Percentiles rank a stretch among this genome's conserved stretches.
Evolutionary conservation across 1,140 invertebrate species (phyloP).

Genomic region (Chymomyza costata): DNA sequence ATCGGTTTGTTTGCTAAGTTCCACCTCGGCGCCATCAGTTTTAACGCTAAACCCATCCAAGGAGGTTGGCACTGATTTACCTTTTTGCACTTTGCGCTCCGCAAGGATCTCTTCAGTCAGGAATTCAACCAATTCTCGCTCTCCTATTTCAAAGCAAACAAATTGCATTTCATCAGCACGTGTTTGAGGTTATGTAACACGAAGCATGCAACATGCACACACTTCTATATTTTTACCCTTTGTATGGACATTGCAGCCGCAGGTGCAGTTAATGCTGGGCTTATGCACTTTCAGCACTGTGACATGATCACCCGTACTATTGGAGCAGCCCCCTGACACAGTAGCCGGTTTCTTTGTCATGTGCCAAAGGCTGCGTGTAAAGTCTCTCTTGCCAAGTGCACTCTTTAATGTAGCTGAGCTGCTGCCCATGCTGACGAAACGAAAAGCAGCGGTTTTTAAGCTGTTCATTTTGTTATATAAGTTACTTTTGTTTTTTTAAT

Average conservation of each 20-base stretch:
- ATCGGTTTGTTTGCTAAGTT: conserved; percentile 82
- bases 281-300: conserved; percentile 66
- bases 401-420: conserved; percentile 73
- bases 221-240: conserved; percentile 78
- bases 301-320: conserved; percentile 37
- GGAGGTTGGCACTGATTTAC: conserved; percentile 83
- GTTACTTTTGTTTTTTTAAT: conserved; percentile 16
- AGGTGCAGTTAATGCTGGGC: conserved; percentile 78
- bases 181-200: conserved; percentile 68
- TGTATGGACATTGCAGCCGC: conserved; percentile 81
- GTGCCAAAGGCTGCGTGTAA: conserved; percentile 82
- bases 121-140: conserved; percentile 90
- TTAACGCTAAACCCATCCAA: conserved; percentile 87
- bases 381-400: conserved; percentile 78
- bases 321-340: conserved; percentile 5
- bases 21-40: conserved; percentile 86
- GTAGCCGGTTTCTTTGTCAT: conserved; percentile 76
- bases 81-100: conserved; percentile 87
- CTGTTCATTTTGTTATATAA: conserved; percentile 81
- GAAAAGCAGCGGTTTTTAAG: conserved; percentile 79
- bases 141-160: conserved; percentile 77
- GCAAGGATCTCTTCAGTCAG: conserved; percentile 91
- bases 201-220: neutral
- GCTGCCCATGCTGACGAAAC: conserved; percentile 76
- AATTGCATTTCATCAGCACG: conserved; percentile 24